These are phyloP conservation scores for Pterostichus madidus DNA, from an alignment of 2,888 invertebrate species.

Conservation along the genomic window DNA sequence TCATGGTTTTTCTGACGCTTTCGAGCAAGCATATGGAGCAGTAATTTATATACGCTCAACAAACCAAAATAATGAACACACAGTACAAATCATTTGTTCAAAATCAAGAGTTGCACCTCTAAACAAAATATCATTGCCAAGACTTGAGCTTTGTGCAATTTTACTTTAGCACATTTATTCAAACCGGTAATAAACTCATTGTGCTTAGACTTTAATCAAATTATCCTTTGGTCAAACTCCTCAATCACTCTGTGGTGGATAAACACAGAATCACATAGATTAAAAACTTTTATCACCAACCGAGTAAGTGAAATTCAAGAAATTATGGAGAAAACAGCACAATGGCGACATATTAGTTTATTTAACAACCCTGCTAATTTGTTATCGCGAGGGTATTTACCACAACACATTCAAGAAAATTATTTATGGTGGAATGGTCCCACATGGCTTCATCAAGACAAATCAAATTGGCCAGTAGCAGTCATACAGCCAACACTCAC, in stretches of 20 bases:
- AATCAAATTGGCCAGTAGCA: not conserved
- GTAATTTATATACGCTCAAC: too few relatives aligned
- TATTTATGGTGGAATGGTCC: not conserved
- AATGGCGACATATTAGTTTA: conserved; percentile 57
- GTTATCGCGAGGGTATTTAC: not conserved
- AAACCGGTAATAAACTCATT: not conserved
- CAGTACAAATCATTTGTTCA: too few relatives aligned
- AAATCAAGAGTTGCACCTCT: too few relatives aligned
- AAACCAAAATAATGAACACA: too few relatives aligned
- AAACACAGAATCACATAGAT: not conserved
- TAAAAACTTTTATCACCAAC: conserved; percentile 36
- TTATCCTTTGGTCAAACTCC: not conserved
- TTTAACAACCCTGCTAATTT: conserved; percentile 63
- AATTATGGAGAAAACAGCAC: not conserved
- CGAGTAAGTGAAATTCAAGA: conserved; percentile 60
- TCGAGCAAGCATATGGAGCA: too few relatives aligned
- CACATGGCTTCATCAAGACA: not conserved
- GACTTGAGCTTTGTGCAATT: not conserved
- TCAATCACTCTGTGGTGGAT: not conserved
- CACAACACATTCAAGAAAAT: not conserved
- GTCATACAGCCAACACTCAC: too few relatives aligned
- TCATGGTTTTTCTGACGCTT: too few relatives aligned
- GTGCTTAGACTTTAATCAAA: not conserved
- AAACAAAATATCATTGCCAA: not conserved
- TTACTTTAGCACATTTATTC: not conserved